Conservation (phyloP, 2,797 vertebrate species). For the Bryconaethiops microstoma region DNA sequence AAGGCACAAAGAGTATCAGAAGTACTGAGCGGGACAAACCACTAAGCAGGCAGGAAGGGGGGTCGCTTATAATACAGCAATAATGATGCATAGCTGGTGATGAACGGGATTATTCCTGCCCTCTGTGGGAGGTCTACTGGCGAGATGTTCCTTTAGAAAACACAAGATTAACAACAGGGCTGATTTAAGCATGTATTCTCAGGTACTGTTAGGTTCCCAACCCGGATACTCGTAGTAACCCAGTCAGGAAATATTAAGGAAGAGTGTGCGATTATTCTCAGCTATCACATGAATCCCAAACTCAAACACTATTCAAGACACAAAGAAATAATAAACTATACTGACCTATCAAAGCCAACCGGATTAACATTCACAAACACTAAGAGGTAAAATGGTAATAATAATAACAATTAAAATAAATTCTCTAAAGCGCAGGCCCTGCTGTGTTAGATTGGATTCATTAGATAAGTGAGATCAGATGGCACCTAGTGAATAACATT, state of each 20-base stretch:
- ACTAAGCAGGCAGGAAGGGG: neutral
- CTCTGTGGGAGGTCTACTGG: conserved; percentile 32
- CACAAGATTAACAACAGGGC: conserved; percentile 14
- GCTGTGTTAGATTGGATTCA: conserved; percentile 32
- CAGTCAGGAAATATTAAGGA: neutral
- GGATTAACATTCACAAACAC: neutral
- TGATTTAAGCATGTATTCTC: conserved; percentile 21
- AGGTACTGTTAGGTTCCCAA: neutral
- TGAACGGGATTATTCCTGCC: conserved; percentile 7
- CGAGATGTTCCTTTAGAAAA: neutral
- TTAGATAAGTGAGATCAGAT: conserved; percentile 43
- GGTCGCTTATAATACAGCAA: neutral
- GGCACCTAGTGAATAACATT: conserved; percentile 46
- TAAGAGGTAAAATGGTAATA: too few species aligned
- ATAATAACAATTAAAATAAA: too few species aligned
- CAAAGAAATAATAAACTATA: neutral
- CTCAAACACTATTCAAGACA: neutral
- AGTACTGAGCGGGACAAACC: neutral
- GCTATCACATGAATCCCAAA: neutral
- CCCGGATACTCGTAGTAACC: neutral
- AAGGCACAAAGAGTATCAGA: conserved; percentile 18
- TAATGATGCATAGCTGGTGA: neutral
- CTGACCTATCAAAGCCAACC: neutral
- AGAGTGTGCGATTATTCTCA: neutral
- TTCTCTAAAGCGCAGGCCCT: neutral